These are phyloP conservation scores for Alectura lathami DNA, from an alignment of 2,113 vertebrate genomes.

Conservation along the genomic window DNA sequence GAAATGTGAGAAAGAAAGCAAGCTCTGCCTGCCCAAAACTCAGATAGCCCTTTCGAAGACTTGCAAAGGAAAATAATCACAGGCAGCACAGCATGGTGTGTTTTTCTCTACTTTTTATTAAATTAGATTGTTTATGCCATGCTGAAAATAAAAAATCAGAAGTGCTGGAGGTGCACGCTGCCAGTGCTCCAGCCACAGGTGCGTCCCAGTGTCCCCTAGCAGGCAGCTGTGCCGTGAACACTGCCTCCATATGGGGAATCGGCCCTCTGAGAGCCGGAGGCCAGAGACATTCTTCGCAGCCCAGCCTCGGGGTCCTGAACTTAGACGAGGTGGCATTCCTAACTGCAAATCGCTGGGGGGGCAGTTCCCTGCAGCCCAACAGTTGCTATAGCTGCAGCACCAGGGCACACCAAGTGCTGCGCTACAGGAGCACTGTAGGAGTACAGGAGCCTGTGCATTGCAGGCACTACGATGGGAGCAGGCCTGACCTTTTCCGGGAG, in stretches of 20 bases:
- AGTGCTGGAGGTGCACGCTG: not conserved
- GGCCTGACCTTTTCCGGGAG: conserved; percentile 46
- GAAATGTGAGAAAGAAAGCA: not conserved
- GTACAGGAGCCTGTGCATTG: no score
- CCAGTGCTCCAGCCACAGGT: not conserved
- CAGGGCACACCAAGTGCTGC: not conserved
- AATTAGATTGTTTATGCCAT: not conserved
- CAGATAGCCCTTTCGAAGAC: not conserved
- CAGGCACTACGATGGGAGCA: not conserved
- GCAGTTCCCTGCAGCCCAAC: not conserved
- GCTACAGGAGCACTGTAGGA: no score
- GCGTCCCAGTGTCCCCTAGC: not conserved
- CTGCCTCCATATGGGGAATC: not conserved
- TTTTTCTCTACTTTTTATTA: not conserved
- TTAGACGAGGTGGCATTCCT: not conserved
- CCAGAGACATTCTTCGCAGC: not conserved
- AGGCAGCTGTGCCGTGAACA: not conserved
- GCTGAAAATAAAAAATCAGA: not conserved
- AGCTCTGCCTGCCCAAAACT: not conserved
- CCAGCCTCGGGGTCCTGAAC: not conserved
- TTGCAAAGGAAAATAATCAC: not conserved
- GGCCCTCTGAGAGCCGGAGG: not conserved
- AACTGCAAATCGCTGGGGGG: not conserved
- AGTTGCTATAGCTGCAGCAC: conserved; percentile 67
- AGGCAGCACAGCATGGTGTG: not conserved